phyloP scores from a whole-genome alignment of 2,797 vertebrate genomes.

The Muraenolepis orangiensis region DNA sequence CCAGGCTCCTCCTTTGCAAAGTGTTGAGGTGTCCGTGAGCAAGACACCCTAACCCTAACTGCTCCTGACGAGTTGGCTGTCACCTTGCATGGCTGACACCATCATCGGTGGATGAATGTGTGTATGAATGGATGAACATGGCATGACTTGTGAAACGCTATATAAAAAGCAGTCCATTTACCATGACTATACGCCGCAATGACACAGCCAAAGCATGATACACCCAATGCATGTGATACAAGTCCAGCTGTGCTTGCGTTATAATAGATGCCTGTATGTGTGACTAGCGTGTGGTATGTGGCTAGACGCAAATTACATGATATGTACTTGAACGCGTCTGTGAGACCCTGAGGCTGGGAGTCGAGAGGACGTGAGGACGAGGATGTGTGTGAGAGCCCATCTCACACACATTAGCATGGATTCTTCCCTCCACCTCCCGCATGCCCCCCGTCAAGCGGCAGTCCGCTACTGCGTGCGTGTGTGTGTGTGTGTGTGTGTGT shows the following conservation, averaged over 20 bases:
- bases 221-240: conserved; percentile 54
- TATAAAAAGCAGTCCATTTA: no score
- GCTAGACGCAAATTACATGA: conserved; percentile 22
- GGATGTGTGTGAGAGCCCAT: no score
- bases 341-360: conserved; percentile 57
- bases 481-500: conserved; percentile 55
- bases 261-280: background rate
- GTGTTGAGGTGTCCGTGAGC: no score
- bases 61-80: no score
- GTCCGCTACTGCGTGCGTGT: conserved; percentile 65
- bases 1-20: no score
- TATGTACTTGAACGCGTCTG: conserved; percentile 33
- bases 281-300: background rate
- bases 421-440: conserved; percentile 50
- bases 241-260: no score
- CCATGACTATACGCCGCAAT: conserved; percentile 35
- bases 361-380: conserved; percentile 50
- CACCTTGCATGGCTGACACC: no score
- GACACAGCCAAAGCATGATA: background rate
- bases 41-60: no score
- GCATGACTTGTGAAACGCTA: no score
- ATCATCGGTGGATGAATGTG: no score
- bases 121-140: no score
- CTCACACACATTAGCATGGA: conserved; percentile 55
- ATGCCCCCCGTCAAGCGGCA: conserved; percentile 50